phyloP scores from a whole-genome alignment of 2,797 vertebrate genomes.

The Parauchenoglanis ngamensis region DNA sequence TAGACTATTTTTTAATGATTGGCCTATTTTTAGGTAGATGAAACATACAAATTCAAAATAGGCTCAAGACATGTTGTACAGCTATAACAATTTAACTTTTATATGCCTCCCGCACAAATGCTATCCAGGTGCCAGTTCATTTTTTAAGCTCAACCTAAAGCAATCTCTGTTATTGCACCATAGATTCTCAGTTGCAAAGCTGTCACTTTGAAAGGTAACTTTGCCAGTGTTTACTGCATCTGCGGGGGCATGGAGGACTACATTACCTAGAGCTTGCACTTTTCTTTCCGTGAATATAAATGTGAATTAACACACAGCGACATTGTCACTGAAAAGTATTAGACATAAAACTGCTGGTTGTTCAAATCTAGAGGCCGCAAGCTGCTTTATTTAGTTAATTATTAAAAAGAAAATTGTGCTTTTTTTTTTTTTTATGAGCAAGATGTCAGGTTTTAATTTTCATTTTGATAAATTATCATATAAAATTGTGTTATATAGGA shows the following conservation, averaged over 20 bases:
- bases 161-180: neutral
- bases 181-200: constrained; percentile 19
- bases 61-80: neutral
- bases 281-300: constrained; percentile 21
- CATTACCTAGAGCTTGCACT: neutral
- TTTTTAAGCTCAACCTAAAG: constrained; percentile 9
- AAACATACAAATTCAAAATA: neutral
- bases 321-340: constrained; percentile 6
- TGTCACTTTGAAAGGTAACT: constrained; percentile 22
- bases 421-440: no score
- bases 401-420: neutral
- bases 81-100: neutral
- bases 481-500: neutral
- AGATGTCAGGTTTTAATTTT: neutral
- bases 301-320: constrained; percentile 28
- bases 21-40: neutral
- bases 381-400: neutral
- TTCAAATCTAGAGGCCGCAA: neutral
- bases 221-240: constrained; percentile 16
- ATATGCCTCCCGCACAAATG: neutral
- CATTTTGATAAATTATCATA: neutral
- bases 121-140: constrained; percentile 19
- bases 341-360: constrained; percentile 1
- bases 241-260: neutral
- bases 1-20: neutral